These are phyloP conservation scores for Gymnocypris eckloni DNA, from an alignment of 2,797 vertebrate genomes.

Conservation along the genomic window DNA sequence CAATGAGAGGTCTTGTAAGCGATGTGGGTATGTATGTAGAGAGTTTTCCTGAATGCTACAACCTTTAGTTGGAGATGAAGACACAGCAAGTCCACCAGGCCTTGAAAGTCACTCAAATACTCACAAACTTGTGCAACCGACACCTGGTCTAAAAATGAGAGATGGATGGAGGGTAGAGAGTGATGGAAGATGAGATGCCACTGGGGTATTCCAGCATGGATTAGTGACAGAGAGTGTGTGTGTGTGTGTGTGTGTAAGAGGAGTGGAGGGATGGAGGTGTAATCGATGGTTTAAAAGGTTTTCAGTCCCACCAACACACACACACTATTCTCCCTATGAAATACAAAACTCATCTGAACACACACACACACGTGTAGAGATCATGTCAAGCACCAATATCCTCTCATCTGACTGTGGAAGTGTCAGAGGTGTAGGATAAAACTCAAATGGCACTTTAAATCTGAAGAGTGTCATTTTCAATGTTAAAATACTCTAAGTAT, in stretches of 20 bases:
- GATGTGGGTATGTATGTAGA: neutral
- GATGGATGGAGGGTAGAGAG: constrained; percentile 39
- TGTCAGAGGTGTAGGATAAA: constrained; percentile 10
- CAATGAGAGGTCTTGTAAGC: neutral
- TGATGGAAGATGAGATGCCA: constrained; percentile 81
- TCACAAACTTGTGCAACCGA: constrained; percentile 17
- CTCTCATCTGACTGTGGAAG: constrained; percentile 24
- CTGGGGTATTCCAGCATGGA: constrained; percentile 79
- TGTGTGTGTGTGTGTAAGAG: constrained; percentile 52
- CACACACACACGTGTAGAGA: neutral
- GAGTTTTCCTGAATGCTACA: neutral
- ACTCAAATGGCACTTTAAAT: constrained; percentile 26
- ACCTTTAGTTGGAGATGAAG: constrained; percentile 4
- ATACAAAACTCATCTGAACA: constrained; percentile 44
- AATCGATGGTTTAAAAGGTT: constrained; percentile 83
- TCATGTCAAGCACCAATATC: constrained; percentile 17
- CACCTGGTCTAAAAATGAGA: constrained; percentile 47
- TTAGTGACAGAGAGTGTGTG: constrained; percentile 74
- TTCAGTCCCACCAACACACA: constrained; percentile 68
- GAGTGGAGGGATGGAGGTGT: constrained; percentile 65
- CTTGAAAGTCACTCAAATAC: neutral
- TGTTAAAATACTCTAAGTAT: neutral
- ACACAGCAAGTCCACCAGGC: constrained; percentile 4
- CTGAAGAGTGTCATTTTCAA: neutral
- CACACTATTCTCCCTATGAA: constrained; percentile 22